phyloP scores from a whole-genome alignment of 2,888 invertebrate species.

The Artemia sp. region DNA sequence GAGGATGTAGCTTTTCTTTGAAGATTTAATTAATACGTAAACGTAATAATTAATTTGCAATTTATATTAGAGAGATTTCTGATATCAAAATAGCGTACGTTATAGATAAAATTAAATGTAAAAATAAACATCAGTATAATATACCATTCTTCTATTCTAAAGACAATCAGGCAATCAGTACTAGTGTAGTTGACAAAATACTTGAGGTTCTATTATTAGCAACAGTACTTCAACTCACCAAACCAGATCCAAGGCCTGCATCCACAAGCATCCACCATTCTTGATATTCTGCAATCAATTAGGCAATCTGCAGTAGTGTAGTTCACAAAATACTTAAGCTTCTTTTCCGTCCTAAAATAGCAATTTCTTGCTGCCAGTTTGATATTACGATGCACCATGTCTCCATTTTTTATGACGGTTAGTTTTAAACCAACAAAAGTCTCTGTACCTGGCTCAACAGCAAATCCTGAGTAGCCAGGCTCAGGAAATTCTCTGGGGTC shows the following conservation, averaged over 20 bases:
- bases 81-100: too few species aligned
- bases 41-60: too few species aligned
- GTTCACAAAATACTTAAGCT: slow-evolving; percentile 12
- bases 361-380: slow-evolving; percentile 18
- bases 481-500: slow-evolving; percentile 18
- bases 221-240: neutral
- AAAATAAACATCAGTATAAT: too few species aligned
- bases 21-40: too few species aligned
- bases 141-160: neutral
- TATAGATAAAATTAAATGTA: too few species aligned
- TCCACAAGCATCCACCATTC: slow-evolving; percentile 16
- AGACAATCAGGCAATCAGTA: slow-evolving; percentile 18
- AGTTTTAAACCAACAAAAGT: slow-evolving; percentile 14
- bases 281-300: slow-evolving; percentile 15
- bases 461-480: slow-evolving; percentile 17
- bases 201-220: neutral
- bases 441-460: slow-evolving; percentile 16
- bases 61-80: too few species aligned
- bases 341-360: slow-evolving; percentile 10
- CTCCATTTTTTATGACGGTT: neutral
- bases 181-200: slow-evolving; percentile 14
- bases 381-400: slow-evolving; percentile 11
- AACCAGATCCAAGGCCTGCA: slow-evolving; percentile 19
- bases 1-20: too few species aligned
- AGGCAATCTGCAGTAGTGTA: slow-evolving; percentile 18